These are phyloP conservation scores for Heliconius hermathena DNA, from an alignment of 1,140 invertebrate genomes.

Conservation along the genomic window DNA sequence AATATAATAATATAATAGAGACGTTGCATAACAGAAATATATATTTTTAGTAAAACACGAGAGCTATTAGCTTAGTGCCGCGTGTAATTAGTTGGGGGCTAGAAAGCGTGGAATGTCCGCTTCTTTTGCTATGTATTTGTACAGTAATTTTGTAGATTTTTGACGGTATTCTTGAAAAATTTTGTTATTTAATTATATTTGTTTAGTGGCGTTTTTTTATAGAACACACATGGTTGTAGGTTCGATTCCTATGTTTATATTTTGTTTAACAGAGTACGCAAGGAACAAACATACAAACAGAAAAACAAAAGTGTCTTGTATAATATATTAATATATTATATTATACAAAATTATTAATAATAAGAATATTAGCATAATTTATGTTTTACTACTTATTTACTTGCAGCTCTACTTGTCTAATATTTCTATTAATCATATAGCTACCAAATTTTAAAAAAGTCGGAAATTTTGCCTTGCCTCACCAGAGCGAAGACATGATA, in stretches of 20 bases:
- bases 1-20: neutral
- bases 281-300: too few relatives aligned
- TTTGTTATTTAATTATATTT: neutral
- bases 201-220: neutral
- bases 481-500: too few relatives aligned
- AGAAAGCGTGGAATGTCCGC: slow-evolving; percentile 11
- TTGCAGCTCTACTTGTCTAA: too few relatives aligned
- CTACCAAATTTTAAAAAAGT: too few relatives aligned
- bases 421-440: too few relatives aligned
- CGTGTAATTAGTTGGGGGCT: neutral
- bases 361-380: too few relatives aligned
- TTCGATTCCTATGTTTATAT: neutral
- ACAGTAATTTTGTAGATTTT: slow-evolving; percentile 1
- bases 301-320: too few relatives aligned
- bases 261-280: too few relatives aligned
- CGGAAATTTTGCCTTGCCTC: too few relatives aligned
- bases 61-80: slow-evolving; percentile 8
- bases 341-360: too few relatives aligned
- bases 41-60: slow-evolving; percentile 7
- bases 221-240: neutral
- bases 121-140: neutral
- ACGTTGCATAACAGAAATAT: slow-evolving; percentile 7
- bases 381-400: too few relatives aligned
- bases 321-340: too few relatives aligned
- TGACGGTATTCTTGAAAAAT: neutral